These are phyloP conservation scores for Bubo bubo DNA, from an alignment of 2,113 vertebrate genomes.

Conservation along the genomic window DNA sequence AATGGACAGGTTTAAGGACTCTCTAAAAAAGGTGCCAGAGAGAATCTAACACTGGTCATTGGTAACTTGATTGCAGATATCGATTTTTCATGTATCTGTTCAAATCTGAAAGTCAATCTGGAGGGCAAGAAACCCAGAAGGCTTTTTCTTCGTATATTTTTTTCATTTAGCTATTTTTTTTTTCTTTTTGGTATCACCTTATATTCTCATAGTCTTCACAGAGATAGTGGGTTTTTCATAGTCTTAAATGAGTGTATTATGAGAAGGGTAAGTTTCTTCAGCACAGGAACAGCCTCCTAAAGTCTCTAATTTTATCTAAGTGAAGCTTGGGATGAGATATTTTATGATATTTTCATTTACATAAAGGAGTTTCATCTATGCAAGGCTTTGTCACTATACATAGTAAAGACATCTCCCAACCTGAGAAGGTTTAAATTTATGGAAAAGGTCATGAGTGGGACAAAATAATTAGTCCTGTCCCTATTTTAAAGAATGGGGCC, in stretches of 20 bases:
- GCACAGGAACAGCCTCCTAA: neutral
- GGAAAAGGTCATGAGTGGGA: neutral
- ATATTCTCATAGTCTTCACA: neutral
- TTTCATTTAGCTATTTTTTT: neutral
- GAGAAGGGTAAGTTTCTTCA: neutral
- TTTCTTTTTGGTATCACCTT: neutral
- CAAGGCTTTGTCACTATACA: neutral
- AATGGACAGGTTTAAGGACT: neutral
- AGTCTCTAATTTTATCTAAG: neutral
- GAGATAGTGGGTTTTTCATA: neutral
- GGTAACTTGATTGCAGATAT: neutral
- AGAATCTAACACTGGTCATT: neutral
- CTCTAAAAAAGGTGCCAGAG: neutral
- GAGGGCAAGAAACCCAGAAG: neutral
- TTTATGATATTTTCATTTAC: neutral
- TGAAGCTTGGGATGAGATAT: neutral
- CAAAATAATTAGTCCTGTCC: neutral
- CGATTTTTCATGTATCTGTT: neutral
- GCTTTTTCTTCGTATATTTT: neutral
- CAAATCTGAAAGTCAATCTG: neutral
- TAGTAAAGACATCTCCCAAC: neutral
- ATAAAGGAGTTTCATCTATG: neutral
- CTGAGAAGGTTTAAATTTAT: neutral
- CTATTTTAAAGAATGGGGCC: fast-evolving
- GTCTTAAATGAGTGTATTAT: neutral